Conservation (phyloP, 1,140 invertebrate species). For the Drosophila ananassae region DNA sequence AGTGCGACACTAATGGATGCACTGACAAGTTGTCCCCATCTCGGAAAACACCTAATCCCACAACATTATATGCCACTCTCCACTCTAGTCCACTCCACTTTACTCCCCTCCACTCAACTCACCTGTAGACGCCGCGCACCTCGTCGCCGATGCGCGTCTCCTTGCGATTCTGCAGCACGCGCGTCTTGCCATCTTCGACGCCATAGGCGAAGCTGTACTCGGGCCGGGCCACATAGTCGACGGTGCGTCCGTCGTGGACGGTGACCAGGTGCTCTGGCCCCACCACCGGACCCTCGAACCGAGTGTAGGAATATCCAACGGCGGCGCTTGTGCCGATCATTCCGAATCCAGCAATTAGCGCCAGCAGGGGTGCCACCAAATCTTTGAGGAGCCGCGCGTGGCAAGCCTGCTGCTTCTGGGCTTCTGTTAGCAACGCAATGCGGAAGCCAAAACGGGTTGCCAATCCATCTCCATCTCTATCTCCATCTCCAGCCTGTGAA, state of each 20-base stretch:
- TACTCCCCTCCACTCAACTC: slow-evolving; percentile 17
- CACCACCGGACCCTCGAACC: slow-evolving; percentile 88
- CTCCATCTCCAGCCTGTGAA: not conserved
- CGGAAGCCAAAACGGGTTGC: slow-evolving; percentile 65
- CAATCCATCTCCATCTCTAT: slow-evolving; percentile 25
- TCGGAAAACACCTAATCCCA: not conserved
- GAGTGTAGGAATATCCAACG: slow-evolving; percentile 87
- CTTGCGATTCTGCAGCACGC: slow-evolving; percentile 89
- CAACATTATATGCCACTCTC: not conserved
- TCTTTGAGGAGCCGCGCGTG: slow-evolving; percentile 29
- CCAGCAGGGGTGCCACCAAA: slow-evolving; percentile 22
- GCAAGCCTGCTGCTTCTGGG: slow-evolving; percentile 26
- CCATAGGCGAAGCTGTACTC: slow-evolving; percentile 89
- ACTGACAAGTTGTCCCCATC: slow-evolving; percentile 42
- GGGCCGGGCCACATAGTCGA: slow-evolving; percentile 88
- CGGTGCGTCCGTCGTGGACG: slow-evolving; percentile 85
- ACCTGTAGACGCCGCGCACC: slow-evolving; percentile 89
- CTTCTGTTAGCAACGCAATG: slow-evolving; percentile 45
- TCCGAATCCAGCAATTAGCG: slow-evolving; percentile 49
- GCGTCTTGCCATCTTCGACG: slow-evolving; percentile 88
- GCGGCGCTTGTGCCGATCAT: slow-evolving; percentile 73
- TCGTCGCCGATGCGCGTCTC: slow-evolving; percentile 89
- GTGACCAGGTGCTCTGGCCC: slow-evolving; percentile 86
- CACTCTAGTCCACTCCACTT: too few species aligned
- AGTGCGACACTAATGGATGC: slow-evolving; percentile 53